Evolutionary conservation across 2,113 vertebrate genomes (phyloP).

Genomic region (Oceanodroma tethys): DNA sequence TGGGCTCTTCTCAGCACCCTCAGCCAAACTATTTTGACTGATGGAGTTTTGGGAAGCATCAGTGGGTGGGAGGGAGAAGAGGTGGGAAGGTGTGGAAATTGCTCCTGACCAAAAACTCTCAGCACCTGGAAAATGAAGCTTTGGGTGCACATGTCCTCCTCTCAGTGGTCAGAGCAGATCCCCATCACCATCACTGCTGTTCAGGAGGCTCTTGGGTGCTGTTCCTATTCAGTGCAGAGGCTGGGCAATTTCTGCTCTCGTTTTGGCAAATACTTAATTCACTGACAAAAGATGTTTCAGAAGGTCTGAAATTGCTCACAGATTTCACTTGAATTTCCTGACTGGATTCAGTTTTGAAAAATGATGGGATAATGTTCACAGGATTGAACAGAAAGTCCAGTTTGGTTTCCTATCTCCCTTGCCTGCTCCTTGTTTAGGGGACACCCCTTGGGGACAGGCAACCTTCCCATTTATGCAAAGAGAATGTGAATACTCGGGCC

Average conservation of each 20-base stretch:
- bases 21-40: background rate
- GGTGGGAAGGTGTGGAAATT: background rate
- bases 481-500: background rate
- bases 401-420: background rate
- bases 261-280: background rate
- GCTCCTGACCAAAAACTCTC: background rate
- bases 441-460: accelerated
- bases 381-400: background rate
- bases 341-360: background rate
- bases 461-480: background rate
- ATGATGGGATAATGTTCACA: background rate
- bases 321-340: background rate
- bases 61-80: background rate
- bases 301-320: background rate
- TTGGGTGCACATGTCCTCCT: background rate
- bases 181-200: background rate
- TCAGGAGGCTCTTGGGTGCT: background rate
- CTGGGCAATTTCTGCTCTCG: background rate
- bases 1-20: background rate
- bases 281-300: background rate
- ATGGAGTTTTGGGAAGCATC: background rate
- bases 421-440: background rate
- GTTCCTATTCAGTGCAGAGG: background rate
- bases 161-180: background rate
- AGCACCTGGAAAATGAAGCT: background rate